These are phyloP conservation scores for Prochilodus magdalenae DNA, from an alignment of 2,113 vertebrate genomes.

Conservation along the genomic window DNA sequence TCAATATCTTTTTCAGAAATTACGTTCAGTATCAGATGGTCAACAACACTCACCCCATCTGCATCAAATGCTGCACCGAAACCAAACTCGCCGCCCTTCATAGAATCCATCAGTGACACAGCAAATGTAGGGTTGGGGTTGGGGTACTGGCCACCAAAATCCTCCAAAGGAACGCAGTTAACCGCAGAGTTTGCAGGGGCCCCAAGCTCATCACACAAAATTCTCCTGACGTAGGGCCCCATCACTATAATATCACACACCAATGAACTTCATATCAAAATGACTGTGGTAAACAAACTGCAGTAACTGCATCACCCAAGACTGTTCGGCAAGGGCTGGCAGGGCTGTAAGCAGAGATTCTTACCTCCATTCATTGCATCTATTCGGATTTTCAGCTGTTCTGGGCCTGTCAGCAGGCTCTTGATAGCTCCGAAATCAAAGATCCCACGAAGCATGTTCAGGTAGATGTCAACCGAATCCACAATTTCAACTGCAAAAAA, in stretches of 20 bases:
- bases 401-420: slow-evolving; percentile 89
- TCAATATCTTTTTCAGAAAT: neutral
- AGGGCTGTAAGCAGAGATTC: neutral
- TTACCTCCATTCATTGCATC: slow-evolving; percentile 98
- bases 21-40: neutral
- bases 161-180: slow-evolving; percentile 94
- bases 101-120: slow-evolving; percentile 89
- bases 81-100: slow-evolving; percentile 96
- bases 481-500: slow-evolving; percentile 91
- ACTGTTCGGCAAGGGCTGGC: no score
- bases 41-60: slow-evolving; percentile 85
- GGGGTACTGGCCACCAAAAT: slow-evolving; percentile 93
- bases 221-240: slow-evolving; percentile 95
- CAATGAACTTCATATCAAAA: neutral
- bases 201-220: slow-evolving; percentile 95
- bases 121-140: slow-evolving; percentile 94
- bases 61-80: slow-evolving; percentile 98
- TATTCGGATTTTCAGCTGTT: slow-evolving; percentile 92
- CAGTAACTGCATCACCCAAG: neutral
- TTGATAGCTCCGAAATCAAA: slow-evolving; percentile 94
- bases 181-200: slow-evolving; percentile 97
- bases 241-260: slow-evolving; percentile 80
- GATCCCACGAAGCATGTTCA: slow-evolving; percentile 89
- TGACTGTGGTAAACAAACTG: neutral
- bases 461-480: slow-evolving; percentile 96